Base-by-base conservation (phyloP, 2,797 vertebrate genomes). In the Brachyrhaphis roseni region DNA sequence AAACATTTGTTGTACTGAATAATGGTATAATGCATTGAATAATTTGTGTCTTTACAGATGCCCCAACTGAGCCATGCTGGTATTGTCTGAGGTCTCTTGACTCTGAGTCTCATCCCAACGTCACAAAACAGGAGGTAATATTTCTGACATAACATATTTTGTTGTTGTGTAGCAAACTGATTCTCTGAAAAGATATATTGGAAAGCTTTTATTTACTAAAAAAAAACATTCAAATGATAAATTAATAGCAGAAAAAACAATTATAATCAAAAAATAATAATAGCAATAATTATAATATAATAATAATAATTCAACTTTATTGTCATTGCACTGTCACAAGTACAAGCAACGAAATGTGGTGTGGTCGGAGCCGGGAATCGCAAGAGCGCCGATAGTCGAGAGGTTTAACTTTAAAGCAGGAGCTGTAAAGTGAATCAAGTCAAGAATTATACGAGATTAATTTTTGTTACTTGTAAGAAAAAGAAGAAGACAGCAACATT, bases 61-160 rank as follows among this genome's bases (percentile, higher is more conserved):
- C 15, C 1, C 72, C 84, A 0, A 57, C 91, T 71, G 95, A 94
- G 76, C 89, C 91, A 64, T 96, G 95, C 91, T 93, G 84, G 93
- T 96, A 95, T 49, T 96, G 96, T 85, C 88, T 90, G 62, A 94
- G 94, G 80, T 94, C 88, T 64, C 94, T 96, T 53, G 89, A 95
- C 72, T 86, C 88, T 1, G 94, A 96, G 15, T 84, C 93, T 73
- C 88, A 80, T n/a, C 89, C 88, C 20, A 87, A 90, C 72, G 87
- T 91, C 78, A 57, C 78, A 2, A 45, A 86, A 77, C 90, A 94
- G 96, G 97, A 97, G 87, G 66, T 13, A 43, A 41, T 66, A n/a
- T 83, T 75, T 75, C 3, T 78, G 31, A 72, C 53, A 46, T 8
- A 77, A 81, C 16, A 53, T 57, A 23, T 68, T 15, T 20, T 75